These are phyloP conservation scores for Accipiter virgatus DNA, from an alignment of 2,113 vertebrate genomes.

Conservation along the genomic window DNA sequence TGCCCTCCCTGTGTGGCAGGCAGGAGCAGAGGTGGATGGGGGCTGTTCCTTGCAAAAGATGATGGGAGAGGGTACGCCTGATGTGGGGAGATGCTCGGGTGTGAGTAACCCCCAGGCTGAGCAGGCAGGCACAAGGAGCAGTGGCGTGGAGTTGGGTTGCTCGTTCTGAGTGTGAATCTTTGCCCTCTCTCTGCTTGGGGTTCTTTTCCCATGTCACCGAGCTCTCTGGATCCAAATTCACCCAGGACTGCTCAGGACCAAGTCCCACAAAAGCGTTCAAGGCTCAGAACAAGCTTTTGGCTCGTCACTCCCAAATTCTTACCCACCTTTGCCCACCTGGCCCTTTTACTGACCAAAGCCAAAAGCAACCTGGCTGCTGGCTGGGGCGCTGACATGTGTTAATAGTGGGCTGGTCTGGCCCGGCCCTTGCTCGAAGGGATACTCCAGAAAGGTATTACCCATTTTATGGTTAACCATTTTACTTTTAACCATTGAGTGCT, in stretches of 20 bases:
- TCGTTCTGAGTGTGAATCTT: neutral
- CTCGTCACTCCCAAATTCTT: neutral
- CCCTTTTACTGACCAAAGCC: neutral
- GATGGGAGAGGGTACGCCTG: neutral
- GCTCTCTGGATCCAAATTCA: neutral
- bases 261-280: neutral
- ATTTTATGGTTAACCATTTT: neutral
- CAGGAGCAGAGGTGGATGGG: neutral
- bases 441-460: neutral
- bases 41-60: neutral
- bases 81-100: fast-evolving
- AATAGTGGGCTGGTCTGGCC: neutral
- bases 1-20: neutral
- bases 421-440: neutral
- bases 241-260: fast-evolving
- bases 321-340: neutral
- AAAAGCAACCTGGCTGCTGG: neutral
- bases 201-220: neutral
- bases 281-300: neutral
- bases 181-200: neutral
- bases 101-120: neutral
- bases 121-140: neutral
- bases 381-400: fast-evolving
- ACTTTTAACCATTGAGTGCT: neutral
- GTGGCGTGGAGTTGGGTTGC: fast-evolving